Base-by-base conservation (phyloP, 2,888 invertebrate genomes). In the Tineola bisselliella region DNA sequence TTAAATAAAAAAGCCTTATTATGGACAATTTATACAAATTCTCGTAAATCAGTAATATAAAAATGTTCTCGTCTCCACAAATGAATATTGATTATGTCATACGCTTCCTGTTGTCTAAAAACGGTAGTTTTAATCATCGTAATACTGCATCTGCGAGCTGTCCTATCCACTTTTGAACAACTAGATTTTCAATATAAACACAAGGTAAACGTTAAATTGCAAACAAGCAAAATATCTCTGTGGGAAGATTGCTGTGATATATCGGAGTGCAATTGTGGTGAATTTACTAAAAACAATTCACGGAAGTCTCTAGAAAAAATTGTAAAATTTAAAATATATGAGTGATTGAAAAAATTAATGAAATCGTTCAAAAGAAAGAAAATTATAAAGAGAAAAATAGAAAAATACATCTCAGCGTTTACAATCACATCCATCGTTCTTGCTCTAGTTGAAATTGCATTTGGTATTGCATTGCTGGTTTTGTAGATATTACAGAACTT, bases 371-470 rank as follows among this genome's bases (percentile, higher is more conserved):
- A 52, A 52, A 52, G 52, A 17, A 52, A 10, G 15, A 5, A 52
- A 52, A 4, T n/a, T 17, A 18, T 25, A 11, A 54, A 54, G 17
- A 25, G 18, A 6, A 25, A 8, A 10, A 6, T n/a, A 54, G 2
- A 54, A 54, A 25, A 25, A 1, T 54, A 25, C n/a, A 25, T 18
- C 25, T 6, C 48, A 2, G 13, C 12, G 13, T 58, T 19, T 15
- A 15, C 31, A n/a, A 8, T 81, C 1, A 70, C 75, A 1, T 79
- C 80, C 0, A 70, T 81, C 52, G 72, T 79, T 10, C 66, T 82
- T 43, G 77, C 81, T 1, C 74, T 78, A 62, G 74, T 74, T 56
- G 82, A 83, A 67, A 76, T 81, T 44, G 67, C 74, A 17, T 31
- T 61, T 52, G 75, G 77, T 0, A 38, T 81, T 43, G 18, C 80